A percentile compares a stretch with the other conserved stretches of the same genome.
Evolutionary conservation across 2,113 vertebrate genomes (phyloP).

Genomic region (Lamprotornis superbus): DNA sequence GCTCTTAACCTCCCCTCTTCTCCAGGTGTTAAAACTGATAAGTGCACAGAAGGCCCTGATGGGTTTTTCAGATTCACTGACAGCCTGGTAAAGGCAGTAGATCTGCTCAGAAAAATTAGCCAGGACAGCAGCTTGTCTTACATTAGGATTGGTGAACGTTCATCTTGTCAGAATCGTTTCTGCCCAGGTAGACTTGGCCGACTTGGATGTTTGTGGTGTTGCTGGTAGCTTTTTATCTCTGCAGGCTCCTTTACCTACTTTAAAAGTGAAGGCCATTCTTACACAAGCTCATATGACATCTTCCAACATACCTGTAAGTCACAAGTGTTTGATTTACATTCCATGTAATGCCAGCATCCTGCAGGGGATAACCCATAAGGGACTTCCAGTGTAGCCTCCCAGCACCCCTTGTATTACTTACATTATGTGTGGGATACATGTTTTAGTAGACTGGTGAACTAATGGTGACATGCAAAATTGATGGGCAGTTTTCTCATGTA

Average conservation of each 20-base stretch:
- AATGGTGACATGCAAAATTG: not conserved
- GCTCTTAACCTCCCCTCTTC: not conserved
- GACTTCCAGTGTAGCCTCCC: not conserved
- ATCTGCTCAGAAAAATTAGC: conserved; percentile 31
- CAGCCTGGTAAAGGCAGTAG: not conserved
- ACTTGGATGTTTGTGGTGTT: not conserved
- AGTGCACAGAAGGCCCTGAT: not conserved
- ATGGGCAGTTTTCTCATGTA: not conserved
- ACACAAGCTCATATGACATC: not conserved
- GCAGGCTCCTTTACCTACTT: not conserved
- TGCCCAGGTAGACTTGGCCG: not conserved
- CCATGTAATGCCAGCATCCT: not conserved
- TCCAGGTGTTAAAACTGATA: not conserved
- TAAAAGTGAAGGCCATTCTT: not conserved
- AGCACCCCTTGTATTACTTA: not conserved
- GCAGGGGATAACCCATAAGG: not conserved
- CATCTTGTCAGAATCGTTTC: not conserved
- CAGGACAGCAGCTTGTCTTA: not conserved
- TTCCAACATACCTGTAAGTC: accelerated
- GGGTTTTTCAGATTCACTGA: not conserved
- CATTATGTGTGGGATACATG: accelerated
- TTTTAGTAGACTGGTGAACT: not conserved
- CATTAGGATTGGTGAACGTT: not conserved
- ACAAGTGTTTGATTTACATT: not conserved
- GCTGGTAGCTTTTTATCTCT: not conserved